Percentiles rank a stretch among this genome's conserved stretches.
These are phyloP conservation scores for Actenoides lindsayi DNA, from an alignment of 2,113 vertebrate species.

Conservation along the genomic window DNA sequence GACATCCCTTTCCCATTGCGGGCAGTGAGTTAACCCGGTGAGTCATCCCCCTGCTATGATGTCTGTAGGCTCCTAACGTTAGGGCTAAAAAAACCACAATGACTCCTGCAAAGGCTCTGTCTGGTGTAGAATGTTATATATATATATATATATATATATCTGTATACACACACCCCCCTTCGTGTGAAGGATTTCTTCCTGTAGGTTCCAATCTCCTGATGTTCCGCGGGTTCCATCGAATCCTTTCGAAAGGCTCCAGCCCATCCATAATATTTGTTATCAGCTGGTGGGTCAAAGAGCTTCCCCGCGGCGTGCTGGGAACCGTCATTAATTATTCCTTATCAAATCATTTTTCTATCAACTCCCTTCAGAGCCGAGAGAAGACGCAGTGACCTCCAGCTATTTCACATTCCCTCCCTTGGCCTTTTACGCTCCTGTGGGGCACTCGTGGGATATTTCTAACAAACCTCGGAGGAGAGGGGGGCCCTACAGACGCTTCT, in stretches of 20 bases:
- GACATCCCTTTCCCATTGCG: background rate
- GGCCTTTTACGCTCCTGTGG: background rate
- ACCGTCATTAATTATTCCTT: background rate
- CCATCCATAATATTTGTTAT: background rate
- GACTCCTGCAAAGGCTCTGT: background rate
- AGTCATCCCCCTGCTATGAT: background rate
- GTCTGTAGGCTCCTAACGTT: background rate
- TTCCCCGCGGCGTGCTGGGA: background rate
- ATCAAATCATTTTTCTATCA: background rate
- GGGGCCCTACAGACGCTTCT: background rate
- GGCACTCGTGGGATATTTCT: background rate
- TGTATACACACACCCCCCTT: no score
- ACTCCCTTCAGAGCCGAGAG: background rate
- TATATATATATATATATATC: no score
- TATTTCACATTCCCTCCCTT: background rate
- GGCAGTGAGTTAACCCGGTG: background rate
- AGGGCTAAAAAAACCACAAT: background rate
- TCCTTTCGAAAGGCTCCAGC: background rate
- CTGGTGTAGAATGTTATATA: no score
- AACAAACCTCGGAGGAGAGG: background rate
- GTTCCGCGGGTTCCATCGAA: background rate
- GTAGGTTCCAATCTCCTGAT: rapidly evolving
- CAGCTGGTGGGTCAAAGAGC: background rate
- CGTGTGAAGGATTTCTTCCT: background rate
- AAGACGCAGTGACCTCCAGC: background rate